Evolutionary conservation across 1,140 invertebrate species (phyloP).

Genomic region (Ips typographus): DNA sequence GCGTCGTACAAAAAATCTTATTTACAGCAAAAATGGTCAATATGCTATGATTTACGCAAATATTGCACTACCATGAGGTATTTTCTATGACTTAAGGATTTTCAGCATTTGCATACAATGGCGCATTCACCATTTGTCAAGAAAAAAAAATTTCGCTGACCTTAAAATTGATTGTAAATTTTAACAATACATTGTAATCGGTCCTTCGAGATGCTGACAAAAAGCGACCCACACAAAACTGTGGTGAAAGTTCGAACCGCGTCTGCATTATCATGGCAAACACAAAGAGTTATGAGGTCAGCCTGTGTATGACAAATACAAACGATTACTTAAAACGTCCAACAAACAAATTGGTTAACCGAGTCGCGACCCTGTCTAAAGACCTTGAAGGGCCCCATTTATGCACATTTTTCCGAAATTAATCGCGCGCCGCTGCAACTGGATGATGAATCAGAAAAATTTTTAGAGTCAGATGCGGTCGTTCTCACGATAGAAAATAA

Average conservation of each 20-base stretch:
- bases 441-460: not conserved
- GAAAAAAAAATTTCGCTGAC: too few species aligned
- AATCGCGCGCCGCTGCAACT: not conserved
- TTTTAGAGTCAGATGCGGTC: not conserved
- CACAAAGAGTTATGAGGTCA: conserved; percentile 6
- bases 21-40: too few species aligned
- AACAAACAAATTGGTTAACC: not conserved
- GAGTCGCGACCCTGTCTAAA: conserved; percentile 4
- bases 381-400: conserved; percentile 5
- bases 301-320: conserved; percentile 7
- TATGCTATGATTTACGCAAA: too few species aligned
- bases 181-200: too few species aligned
- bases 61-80: too few species aligned
- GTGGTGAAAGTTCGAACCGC: not conserved
- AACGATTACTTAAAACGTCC: conserved; percentile 13
- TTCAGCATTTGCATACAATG: too few species aligned
- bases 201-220: too few species aligned
- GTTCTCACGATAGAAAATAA: not conserved
- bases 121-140: too few species aligned
- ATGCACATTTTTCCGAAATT: conserved; percentile 6
- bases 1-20: too few species aligned
- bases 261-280: not conserved
- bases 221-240: too few species aligned
- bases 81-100: too few species aligned
- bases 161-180: too few species aligned